Percentiles rank a stretch among this genome's conserved stretches.
phyloP scores from a whole-genome alignment of 2,113 vertebrate genomes.

The Microtus richardsoni region DNA sequence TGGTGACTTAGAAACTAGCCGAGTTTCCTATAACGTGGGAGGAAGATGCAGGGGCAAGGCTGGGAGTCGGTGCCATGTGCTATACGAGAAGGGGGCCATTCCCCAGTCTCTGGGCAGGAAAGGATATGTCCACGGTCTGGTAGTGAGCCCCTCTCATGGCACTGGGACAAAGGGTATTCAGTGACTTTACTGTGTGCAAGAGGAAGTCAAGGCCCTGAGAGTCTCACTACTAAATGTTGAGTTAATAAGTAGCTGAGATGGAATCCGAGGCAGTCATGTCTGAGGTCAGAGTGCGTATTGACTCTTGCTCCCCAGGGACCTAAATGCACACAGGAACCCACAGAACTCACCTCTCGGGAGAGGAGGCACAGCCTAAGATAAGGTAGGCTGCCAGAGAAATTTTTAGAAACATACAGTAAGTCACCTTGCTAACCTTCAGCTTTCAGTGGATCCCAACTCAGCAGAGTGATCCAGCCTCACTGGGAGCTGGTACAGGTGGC shows the following conservation, averaged over 20 bases:
- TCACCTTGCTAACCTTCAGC: neutral
- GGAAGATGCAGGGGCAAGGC: neutral
- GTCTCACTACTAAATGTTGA: rapidly evolving
- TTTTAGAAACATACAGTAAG: rapidly evolving
- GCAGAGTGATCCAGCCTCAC: too few relatives aligned
- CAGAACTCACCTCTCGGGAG: neutral
- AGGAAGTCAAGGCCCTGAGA: neutral
- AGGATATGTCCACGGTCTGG: rapidly evolving
- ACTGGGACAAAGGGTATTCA: rapidly evolving
- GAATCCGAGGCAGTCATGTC: neutral
- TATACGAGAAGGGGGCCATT: neutral
- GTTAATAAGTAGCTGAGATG: neutral
- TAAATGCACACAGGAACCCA: too few relatives aligned
- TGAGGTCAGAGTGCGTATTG: neutral
- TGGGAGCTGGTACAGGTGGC: neutral
- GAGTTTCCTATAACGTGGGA: neutral
- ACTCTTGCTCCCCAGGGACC: neutral
- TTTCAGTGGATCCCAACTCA: neutral
- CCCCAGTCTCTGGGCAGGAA: neutral
- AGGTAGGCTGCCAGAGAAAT: neutral
- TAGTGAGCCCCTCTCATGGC: neutral
- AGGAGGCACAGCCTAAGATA: neutral
- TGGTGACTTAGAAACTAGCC: neutral
- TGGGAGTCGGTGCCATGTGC: rapidly evolving
- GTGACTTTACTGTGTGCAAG: neutral